These are phyloP conservation scores for Platycercus adscitus DNA, from an alignment of 2,113 vertebrate genomes.

Conservation along the genomic window DNA sequence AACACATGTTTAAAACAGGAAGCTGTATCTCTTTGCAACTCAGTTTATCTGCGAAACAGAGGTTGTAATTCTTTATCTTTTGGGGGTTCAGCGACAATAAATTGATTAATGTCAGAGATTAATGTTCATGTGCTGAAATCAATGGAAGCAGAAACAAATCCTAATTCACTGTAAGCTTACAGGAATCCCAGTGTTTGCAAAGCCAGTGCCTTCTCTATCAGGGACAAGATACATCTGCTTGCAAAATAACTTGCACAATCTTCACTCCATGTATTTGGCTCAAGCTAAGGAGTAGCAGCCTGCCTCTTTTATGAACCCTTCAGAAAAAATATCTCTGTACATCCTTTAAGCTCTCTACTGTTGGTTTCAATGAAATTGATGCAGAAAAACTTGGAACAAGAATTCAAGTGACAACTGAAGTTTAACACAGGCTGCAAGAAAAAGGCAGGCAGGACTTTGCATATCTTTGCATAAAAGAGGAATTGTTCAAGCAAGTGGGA, in stretches of 20 bases:
- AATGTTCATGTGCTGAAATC: neutral
- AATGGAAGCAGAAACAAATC: slow-evolving; percentile 31
- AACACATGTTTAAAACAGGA: slow-evolving; percentile 8
- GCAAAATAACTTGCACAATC: neutral
- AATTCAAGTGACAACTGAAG: neutral
- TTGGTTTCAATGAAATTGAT: neutral
- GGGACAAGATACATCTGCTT: neutral
- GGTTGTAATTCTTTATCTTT: neutral
- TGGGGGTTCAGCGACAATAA: neutral
- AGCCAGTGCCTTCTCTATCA: neutral
- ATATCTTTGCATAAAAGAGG: neutral
- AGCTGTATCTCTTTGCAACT: neutral
- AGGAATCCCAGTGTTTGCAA: neutral
- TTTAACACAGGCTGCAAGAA: neutral
- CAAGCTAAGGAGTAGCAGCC: neutral
- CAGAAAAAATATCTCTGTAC: neutral
- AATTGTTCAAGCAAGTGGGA: neutral
- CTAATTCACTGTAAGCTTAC: neutral
- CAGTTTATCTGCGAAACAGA: neutral
- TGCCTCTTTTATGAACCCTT: slow-evolving; percentile 1
- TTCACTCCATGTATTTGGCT: neutral
- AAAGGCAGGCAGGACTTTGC: neutral
- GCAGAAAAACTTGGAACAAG: neutral
- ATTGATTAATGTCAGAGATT: neutral
- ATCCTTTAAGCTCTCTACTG: neutral